Conservation (phyloP, 2,888 invertebrate species). For the Pammene aurita region DNA sequence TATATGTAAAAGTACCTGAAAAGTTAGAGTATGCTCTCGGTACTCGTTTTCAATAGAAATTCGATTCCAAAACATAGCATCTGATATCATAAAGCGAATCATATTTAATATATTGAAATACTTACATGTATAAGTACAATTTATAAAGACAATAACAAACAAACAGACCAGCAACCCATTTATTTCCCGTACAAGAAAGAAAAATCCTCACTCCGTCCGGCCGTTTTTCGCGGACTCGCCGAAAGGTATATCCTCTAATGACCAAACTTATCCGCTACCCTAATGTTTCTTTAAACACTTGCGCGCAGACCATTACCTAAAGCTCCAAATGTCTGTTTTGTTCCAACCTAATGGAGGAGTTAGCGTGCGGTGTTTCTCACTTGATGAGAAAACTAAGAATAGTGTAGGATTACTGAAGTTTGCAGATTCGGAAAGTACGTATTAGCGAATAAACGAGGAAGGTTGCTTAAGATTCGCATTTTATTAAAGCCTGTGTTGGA, state of each 20-base stretch:
- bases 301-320: slow-evolving; percentile 57
- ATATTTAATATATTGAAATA: background rate
- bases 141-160: background rate
- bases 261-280: slow-evolving; percentile 62
- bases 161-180: slow-evolving; percentile 33
- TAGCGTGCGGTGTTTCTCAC: slow-evolving; percentile 60
- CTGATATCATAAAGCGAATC: too few species aligned
- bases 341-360: slow-evolving; percentile 46
- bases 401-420: slow-evolving; percentile 71
- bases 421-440: slow-evolving; percentile 30
- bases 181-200: slow-evolving; percentile 33
- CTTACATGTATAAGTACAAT: background rate
- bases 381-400: slow-evolving; percentile 73
- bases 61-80: too few species aligned
- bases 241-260: slow-evolving; percentile 61
- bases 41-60: too few species aligned
- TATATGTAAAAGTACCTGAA: too few species aligned
- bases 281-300: slow-evolving; percentile 73
- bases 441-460: background rate
- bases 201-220: slow-evolving; percentile 42
- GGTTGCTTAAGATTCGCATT: background rate
- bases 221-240: slow-evolving; percentile 48
- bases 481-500: too few species aligned
- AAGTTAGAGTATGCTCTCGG: too few species aligned
- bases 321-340: slow-evolving; percentile 47